phyloP scores from a whole-genome alignment of 2,888 invertebrate species.

The Lithophane semibrunnea region DNA sequence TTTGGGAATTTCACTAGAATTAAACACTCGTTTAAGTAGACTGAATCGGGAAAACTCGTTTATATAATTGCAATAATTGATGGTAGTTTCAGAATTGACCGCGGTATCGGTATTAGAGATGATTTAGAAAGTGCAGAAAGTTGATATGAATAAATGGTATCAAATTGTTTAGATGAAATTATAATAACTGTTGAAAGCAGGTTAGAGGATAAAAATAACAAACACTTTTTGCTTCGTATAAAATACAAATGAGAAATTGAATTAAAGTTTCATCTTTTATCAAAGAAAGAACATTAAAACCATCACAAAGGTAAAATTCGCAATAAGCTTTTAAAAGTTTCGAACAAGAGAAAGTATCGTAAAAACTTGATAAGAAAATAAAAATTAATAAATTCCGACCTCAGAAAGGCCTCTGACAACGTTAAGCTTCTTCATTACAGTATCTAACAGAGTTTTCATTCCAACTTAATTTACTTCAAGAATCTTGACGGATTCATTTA shows the following conservation, averaged over 20 bases:
- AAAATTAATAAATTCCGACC: slow-evolving; percentile 63
- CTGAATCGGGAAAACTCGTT: slow-evolving; percentile 57
- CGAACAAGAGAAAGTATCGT: slow-evolving; percentile 52
- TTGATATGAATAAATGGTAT: slow-evolving; percentile 46
- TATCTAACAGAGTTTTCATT: slow-evolving; percentile 70
- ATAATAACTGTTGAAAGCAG: slow-evolving; percentile 21
- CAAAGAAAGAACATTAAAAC: slow-evolving; percentile 45
- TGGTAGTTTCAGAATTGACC: slow-evolving; percentile 52
- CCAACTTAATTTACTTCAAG: slow-evolving; percentile 74
- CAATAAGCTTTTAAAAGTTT: slow-evolving; percentile 50
- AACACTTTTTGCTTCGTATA: background rate
- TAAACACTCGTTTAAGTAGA: slow-evolving; percentile 56
- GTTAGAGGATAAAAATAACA: slow-evolving; percentile 15
- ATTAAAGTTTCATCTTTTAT: slow-evolving; percentile 38
- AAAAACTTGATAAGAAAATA: slow-evolving; percentile 53
- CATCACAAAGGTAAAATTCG: slow-evolving; percentile 51
- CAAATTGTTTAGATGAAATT: slow-evolving; percentile 37
- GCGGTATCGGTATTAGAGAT: slow-evolving; percentile 43
- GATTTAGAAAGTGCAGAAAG: slow-evolving; percentile 63
- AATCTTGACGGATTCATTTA: slow-evolving; percentile 80
- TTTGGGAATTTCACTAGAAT: slow-evolving; percentile 63
- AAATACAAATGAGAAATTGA: slow-evolving; percentile 1
- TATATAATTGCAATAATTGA: slow-evolving; percentile 66
- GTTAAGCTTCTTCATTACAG: slow-evolving; percentile 68
- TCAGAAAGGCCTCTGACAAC: slow-evolving; percentile 56